Percentiles rank a stretch among this genome's conserved stretches.
Conservation (phyloP, 2,113 vertebrate genomes). For the Petroica traversi region DNA sequence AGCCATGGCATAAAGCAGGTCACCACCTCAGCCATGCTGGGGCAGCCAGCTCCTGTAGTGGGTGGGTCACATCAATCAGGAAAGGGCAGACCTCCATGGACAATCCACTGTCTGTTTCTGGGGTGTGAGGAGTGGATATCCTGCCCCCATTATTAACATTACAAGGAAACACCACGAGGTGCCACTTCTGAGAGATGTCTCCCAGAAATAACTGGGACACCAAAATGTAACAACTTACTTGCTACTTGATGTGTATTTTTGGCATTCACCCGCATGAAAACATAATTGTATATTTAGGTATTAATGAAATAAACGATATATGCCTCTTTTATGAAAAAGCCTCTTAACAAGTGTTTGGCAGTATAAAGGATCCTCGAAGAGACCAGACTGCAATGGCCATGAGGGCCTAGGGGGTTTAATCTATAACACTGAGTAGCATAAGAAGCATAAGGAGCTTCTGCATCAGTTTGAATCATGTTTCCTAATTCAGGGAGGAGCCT, state of each 20-base stretch:
- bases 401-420: not conserved
- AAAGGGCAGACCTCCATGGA: accelerated
- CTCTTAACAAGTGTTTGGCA: not conserved
- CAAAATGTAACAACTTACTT: not conserved
- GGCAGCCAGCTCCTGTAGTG: not conserved
- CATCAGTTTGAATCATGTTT: not conserved
- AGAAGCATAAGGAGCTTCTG: not conserved
- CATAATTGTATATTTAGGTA: not conserved
- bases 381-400: not conserved
- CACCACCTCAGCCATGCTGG: not conserved
- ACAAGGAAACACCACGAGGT: accelerated
- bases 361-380: not conserved
- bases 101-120: not conserved
- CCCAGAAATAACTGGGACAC: not conserved
- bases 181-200: not conserved
- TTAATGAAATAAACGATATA: not conserved
- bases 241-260: not conserved
- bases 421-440: not conserved
- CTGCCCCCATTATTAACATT: not conserved
- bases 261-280: not conserved
- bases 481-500: not conserved
- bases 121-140: no score
- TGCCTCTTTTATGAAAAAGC: not conserved
- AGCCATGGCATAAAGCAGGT: not conserved
- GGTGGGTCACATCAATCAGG: not conserved